phyloP scores from a whole-genome alignment of 2,797 vertebrate species.

The Ctenopoma multispine region DNA sequence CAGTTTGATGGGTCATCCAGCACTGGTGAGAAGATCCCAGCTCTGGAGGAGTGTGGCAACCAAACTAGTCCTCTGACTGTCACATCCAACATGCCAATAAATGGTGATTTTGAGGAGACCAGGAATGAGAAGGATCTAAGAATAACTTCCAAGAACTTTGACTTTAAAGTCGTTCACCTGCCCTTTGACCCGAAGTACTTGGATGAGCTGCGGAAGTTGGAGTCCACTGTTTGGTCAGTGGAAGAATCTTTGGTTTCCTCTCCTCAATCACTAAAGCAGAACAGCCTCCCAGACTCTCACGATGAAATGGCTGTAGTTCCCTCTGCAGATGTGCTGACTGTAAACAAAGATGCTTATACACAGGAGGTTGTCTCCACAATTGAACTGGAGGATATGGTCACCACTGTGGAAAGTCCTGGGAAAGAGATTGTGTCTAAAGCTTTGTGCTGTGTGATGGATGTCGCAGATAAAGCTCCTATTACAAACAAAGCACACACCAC shows the following conservation, averaged over 20 bases:
- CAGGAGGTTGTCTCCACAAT: conserved; percentile 24
- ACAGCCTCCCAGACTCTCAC: conserved; percentile 36
- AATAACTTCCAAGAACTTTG: conserved; percentile 36
- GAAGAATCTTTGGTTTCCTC: conserved; percentile 74
- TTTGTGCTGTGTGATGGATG: neutral
- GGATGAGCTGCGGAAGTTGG: conserved; percentile 76
- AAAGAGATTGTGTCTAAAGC: conserved; percentile 16
- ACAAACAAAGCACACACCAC: neutral
- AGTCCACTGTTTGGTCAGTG: conserved; percentile 79
- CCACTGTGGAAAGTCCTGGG: neutral
- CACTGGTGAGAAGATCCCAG: conserved; percentile 8
- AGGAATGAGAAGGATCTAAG: conserved; percentile 8
- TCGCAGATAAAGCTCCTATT: conserved; percentile 2
- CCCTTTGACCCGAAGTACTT: conserved; percentile 75
- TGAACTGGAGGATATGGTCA: conserved; percentile 10
- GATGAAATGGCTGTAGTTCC: conserved; percentile 18
- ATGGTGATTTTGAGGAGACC: conserved; percentile 4
- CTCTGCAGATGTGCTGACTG: neutral
- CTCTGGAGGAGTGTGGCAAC: conserved; percentile 34
- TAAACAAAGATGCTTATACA: conserved; percentile 1
- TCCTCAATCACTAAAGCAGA: conserved; percentile 56
- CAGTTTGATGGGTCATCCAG: conserved; percentile 51
- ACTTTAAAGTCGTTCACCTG: conserved; percentile 71
- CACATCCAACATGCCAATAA: neutral
- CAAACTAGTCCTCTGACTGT: neutral